Percentiles rank a stretch among this genome's conserved stretches.
Conservation (phyloP, 2,113 vertebrate genomes). For the Struthio camelus region DNA sequence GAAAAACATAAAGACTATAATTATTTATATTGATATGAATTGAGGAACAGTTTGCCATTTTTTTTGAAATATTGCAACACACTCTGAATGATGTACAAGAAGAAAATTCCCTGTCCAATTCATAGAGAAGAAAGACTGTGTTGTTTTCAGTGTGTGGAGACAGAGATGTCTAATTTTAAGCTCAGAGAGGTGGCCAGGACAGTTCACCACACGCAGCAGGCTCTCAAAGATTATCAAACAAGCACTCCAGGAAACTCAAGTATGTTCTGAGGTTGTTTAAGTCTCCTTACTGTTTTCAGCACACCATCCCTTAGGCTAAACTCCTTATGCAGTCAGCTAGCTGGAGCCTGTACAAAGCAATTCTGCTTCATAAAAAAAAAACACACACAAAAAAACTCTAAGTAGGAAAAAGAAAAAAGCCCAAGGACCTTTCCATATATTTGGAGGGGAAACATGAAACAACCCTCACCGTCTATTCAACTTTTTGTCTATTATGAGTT, state of each 20-base stretch:
- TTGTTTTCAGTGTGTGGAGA: background rate
- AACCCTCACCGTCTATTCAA: background rate
- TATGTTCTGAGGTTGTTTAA: background rate
- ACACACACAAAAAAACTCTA: background rate
- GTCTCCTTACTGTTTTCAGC: constrained; percentile 31
- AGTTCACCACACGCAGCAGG: constrained; percentile 45
- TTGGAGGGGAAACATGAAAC: constrained; percentile 17
- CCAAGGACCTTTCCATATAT: background rate
- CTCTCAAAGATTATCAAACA: constrained; percentile 33
- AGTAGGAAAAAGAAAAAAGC: background rate
- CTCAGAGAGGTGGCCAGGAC: background rate
- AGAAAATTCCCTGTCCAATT: background rate
- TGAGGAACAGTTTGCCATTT: background rate
- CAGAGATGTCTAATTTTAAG: background rate
- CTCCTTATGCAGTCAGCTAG: constrained; percentile 16
- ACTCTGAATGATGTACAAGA: constrained; percentile 6
- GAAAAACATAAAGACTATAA: background rate
- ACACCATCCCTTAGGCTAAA: constrained; percentile 28
- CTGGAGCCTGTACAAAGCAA: constrained; percentile 54
- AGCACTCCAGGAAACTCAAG: constrained; percentile 36
- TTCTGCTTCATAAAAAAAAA: background rate
- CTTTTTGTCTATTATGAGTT: background rate
- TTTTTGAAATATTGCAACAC: background rate
- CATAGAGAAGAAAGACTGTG: background rate
- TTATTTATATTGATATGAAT: background rate